Conservation (phyloP, 1,140 invertebrate species). For the Aphelenchoides fujianensis region DNA sequence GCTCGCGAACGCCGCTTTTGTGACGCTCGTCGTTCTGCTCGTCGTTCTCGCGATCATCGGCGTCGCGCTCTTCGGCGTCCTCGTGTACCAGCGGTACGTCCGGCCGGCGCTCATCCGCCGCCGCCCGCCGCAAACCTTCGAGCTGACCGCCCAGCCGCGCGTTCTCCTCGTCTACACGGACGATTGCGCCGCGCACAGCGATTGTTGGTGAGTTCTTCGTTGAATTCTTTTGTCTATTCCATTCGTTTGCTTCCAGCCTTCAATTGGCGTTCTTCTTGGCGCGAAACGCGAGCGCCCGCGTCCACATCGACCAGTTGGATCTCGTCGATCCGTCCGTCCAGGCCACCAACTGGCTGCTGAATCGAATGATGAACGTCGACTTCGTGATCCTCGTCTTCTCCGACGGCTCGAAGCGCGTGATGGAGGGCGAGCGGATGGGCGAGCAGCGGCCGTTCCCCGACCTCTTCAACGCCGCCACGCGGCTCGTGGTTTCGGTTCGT, state of each 20-base stretch:
- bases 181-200: conserved; percentile 45
- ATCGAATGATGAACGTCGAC: conserved; percentile 31
- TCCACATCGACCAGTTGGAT: conserved; percentile 41
- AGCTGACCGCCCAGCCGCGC: conserved; percentile 34
- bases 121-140: conserved; percentile 31
- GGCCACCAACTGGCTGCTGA: conserved; percentile 37
- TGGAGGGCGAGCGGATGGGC: conserved; percentile 33
- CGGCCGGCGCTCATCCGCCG: conserved; percentile 18
- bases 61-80: conserved; percentile 17
- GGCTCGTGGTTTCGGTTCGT: conserved; percentile 37
- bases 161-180: conserved; percentile 57
- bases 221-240: conserved; percentile 18
- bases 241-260: conserved; percentile 24
- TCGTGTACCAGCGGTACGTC: conserved; percentile 30
- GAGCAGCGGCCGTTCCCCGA: conserved; percentile 51
- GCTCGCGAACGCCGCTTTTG: conserved; percentile 16
- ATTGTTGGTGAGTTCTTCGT: conserved; percentile 25
- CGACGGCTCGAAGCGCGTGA: conserved; percentile 21
- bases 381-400: conserved; percentile 50
- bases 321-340: conserved; percentile 10
- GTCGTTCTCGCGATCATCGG: conserved; percentile 24
- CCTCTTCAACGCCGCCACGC: conserved; percentile 45
- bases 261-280: conserved; percentile 40
- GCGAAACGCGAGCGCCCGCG: conserved; percentile 32
- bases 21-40: conserved; percentile 20